A percentile compares a stretch with the other conserved stretches of the same genome.
Conservation (phyloP, 2,113 vertebrate genomes). For the Lycaon pictus region DNA sequence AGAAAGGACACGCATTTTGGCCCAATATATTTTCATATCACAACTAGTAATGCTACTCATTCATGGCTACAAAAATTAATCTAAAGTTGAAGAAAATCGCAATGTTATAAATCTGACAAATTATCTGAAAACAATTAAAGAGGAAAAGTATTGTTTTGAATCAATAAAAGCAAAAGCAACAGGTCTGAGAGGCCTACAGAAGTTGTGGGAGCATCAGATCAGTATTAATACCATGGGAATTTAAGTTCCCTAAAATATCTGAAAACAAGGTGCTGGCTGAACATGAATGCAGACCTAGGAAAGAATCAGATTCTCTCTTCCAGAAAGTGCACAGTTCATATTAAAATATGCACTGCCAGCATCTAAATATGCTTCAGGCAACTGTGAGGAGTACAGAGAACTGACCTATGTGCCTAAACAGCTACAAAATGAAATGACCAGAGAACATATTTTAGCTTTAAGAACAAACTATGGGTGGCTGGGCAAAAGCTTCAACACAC, state of each 20-base stretch:
- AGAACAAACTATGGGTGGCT: neutral
- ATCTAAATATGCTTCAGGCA: neutral
- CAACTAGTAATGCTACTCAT: neutral
- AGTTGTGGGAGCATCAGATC: neutral
- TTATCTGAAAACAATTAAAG: neutral
- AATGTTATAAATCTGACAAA: neutral
- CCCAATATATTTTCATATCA: neutral
- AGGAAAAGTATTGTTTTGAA: neutral
- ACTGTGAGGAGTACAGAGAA: neutral
- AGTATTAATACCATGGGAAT: neutral
- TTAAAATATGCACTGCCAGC: neutral
- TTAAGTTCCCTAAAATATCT: neutral
- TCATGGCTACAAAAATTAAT: neutral
- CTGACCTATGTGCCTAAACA: no score
- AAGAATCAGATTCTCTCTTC: neutral
- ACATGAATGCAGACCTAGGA: neutral
- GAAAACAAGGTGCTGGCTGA: neutral
- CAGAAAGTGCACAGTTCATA: neutral
- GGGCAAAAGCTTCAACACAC: neutral
- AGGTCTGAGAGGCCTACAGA: neutral
- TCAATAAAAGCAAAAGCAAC: neutral
- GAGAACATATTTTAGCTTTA: rapidly evolving
- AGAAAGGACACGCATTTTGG: neutral
- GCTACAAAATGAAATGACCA: neutral
- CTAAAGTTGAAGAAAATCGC: conserved; percentile 22